phyloP scores from a whole-genome alignment of 2,888 invertebrate species.

The Polietes domitor region DNA sequence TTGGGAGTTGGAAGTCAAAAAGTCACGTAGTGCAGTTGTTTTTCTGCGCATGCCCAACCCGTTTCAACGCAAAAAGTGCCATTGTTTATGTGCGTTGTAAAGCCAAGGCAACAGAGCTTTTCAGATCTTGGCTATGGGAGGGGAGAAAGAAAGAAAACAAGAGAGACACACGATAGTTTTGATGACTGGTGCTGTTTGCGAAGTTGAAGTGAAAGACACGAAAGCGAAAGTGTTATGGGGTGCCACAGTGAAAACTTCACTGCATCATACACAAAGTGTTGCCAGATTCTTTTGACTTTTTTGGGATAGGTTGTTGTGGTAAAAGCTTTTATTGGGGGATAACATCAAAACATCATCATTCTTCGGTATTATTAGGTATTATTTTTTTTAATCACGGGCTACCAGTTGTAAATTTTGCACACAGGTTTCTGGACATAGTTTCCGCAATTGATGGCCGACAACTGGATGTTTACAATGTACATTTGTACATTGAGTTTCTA shows the following conservation, averaged over 20 bases:
- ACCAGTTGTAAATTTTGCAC: too few relatives aligned
- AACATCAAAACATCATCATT: too few relatives aligned
- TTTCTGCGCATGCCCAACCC: conserved; percentile 49
- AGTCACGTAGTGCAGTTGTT: conserved; percentile 56
- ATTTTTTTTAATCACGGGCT: too few relatives aligned
- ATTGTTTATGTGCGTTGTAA: conserved; percentile 8
- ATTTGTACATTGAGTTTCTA: too few relatives aligned
- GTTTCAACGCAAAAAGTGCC: conserved; percentile 37
- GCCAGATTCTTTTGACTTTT: conserved; percentile 38
- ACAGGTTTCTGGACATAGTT: too few relatives aligned
- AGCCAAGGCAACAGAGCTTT: conserved; percentile 45
- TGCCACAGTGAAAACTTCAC: neutral
- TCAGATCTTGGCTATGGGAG: neutral
- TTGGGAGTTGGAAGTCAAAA: conserved; percentile 34
- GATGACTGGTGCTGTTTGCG: neutral
- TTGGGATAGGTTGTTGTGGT: too few relatives aligned
- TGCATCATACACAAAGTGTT: neutral
- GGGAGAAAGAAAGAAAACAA: neutral
- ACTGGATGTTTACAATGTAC: too few relatives aligned
- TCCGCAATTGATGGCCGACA: too few relatives aligned
- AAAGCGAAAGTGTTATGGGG: conserved; percentile 54
- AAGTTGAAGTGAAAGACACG: conserved; percentile 7
- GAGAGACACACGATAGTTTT: neutral
- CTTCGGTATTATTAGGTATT: too few relatives aligned
- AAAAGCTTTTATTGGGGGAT: too few relatives aligned